Evolutionary conservation across 1,140 invertebrate species (phyloP).

Genomic region (Microvelia longipes): DNA sequence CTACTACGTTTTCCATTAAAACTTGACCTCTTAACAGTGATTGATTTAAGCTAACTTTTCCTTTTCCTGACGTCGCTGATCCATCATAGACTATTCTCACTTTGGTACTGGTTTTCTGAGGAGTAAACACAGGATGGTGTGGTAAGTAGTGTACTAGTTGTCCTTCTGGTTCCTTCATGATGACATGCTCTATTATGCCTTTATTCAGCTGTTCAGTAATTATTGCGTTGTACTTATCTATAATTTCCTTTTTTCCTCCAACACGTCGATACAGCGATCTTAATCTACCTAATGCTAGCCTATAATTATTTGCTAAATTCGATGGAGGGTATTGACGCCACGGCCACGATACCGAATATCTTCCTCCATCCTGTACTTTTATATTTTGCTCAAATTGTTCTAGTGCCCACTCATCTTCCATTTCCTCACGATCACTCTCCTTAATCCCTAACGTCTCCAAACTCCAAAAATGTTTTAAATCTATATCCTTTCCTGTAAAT

Average conservation of each 20-base stretch:
- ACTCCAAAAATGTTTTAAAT: not conserved
- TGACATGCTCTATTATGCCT: not conserved
- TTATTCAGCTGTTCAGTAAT: not conserved
- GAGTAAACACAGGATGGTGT: not conserved
- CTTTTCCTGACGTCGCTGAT: not conserved
- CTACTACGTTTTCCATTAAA: not conserved
- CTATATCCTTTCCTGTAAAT: not conserved
- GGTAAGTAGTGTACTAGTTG: not conserved
- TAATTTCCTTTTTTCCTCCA: not conserved
- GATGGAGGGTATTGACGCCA: not conserved
- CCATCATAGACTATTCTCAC: not conserved
- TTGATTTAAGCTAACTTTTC: not conserved
- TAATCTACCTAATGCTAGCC: not conserved
- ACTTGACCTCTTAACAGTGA: not conserved
- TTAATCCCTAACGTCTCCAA: not conserved
- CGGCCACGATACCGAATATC: not conserved
- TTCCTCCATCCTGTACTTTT: not conserved
- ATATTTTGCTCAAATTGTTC: not conserved
- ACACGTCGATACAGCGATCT: not conserved
- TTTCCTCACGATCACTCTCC: not conserved
- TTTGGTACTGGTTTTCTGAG: not conserved
- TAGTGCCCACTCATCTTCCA: not conserved
- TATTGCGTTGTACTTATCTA: not conserved
- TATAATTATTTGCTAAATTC: not conserved
- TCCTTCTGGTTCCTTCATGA: not conserved